Evolutionary conservation across 2,113 vertebrate species (phyloP).

Genomic region (Callithrix jacchus): DNA sequence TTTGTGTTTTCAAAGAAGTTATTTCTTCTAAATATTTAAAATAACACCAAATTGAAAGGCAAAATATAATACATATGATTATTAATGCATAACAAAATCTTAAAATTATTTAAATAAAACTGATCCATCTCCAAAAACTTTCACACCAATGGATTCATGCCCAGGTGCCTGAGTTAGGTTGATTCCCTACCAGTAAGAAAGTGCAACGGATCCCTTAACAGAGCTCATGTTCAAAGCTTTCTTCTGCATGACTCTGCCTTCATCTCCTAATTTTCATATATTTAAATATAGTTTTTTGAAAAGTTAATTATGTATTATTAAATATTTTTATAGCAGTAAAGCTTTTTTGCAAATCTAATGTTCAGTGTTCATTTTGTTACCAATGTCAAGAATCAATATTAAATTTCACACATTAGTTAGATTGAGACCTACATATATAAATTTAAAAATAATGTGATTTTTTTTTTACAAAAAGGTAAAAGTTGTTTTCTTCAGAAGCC

Average conservation of each 20-base stretch:
- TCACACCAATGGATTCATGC: background rate
- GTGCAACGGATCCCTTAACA: background rate
- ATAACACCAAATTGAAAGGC: background rate
- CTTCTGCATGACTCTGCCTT: background rate
- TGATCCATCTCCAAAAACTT: background rate
- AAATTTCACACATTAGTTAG: background rate
- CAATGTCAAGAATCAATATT: background rate
- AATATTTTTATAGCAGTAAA: conserved; percentile 24
- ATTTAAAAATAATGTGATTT: background rate
- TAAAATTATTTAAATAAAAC: background rate
- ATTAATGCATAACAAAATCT: background rate
- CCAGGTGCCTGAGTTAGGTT: background rate
- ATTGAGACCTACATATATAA: background rate
- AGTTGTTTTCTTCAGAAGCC: background rate
- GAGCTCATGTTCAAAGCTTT: background rate
- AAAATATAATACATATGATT: background rate
- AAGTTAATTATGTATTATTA: conserved; percentile 19
- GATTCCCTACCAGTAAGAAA: background rate
- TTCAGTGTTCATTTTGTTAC: background rate
- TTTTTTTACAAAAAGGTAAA: background rate
- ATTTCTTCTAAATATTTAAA: conserved; percentile 29
- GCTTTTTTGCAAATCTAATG: background rate
- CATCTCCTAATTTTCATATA: background rate
- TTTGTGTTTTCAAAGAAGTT: background rate
- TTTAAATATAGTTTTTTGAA: background rate